Base-by-base conservation (phyloP, 2,888 invertebrate species). In the Sthenelais limicola region DNA sequence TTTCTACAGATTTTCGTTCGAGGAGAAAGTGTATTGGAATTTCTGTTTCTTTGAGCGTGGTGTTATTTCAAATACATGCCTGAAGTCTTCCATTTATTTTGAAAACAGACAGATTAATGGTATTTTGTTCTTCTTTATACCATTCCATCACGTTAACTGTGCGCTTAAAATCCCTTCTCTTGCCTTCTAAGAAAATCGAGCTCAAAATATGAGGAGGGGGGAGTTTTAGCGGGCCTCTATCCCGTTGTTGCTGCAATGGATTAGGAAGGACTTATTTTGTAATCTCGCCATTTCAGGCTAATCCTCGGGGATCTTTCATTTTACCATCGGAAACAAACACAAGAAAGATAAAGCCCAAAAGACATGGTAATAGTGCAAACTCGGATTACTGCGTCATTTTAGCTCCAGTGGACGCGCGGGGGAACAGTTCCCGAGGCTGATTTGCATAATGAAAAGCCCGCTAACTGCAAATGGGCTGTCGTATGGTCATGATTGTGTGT, bases 301-400 rank as follows among this genome's bases (percentile, higher is more conserved):
- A 56, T 56, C 56, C 56, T 33, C 15, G 52, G n/a, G 18, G 30
- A 9, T 12, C 30, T 32, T 21, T 18, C 32, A 32, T 32, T 3
- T 33, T 56, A 15, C 21, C 32, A n/a, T 32, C 2, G 32, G 32
- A 56, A 28, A 56, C 30, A 56, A 28, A 56, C 56, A 56, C 52
- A 24, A 24, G 56, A 56, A 56, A 56, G 56, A 56, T 56, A 56
- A 56, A 56, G 56, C 56, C 56, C 24, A 18, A 56, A 56, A 56
- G 56, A 56, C 56, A 56, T 56, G 56, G 56, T 56, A 56, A 56
- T 56, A 56, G 56, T 56, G 56, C 33, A 56, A 56, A 56, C 32
- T 32, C 56, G 15, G 56, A 32, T 56, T 56, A 56, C 32, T 32
- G 33, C 56, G 56, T 56, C 56, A 56, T 56, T 56, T 52, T 56